Percentiles rank a stretch among this genome's conserved stretches.
Evolutionary conservation across 1,140 invertebrate genomes (phyloP).

Genomic region (Drosophila rhopaloa): DNA sequence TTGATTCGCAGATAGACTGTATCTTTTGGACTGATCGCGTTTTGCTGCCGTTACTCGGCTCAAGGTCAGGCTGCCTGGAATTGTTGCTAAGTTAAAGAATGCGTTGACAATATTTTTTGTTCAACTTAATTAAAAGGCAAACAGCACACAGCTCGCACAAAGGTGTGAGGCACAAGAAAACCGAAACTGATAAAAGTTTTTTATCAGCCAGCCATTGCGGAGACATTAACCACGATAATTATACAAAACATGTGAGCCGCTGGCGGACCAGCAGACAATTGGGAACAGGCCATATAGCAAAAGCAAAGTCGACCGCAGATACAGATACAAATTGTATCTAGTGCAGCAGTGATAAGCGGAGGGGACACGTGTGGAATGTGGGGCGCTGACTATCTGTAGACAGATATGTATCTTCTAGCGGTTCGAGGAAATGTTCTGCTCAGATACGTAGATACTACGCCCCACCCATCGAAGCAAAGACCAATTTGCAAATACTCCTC

Average conservation of each 20-base stretch:
- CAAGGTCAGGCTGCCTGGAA: constrained; percentile 55
- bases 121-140: constrained; percentile 82
- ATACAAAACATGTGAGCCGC: constrained; percentile 75
- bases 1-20: constrained; percentile 48
- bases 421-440: constrained; percentile 30
- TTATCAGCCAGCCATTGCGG: constrained; percentile 54
- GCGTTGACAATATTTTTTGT: constrained; percentile 57
- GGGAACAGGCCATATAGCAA: constrained; percentile 25
- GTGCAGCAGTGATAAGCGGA: constrained; percentile 19
- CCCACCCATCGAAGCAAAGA: not conserved
- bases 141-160: constrained; percentile 53
- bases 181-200: constrained; percentile 35
- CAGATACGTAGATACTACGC: constrained; percentile 4
- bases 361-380: constrained; percentile 29
- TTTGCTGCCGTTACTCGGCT: constrained; percentile 17
- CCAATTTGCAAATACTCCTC: constrained; percentile 30
- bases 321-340: constrained; percentile 34
- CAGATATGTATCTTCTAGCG: constrained; percentile 33
- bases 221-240: constrained; percentile 81
- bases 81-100: constrained; percentile 58
- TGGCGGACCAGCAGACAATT: constrained; percentile 49
- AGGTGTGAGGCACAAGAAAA: constrained; percentile 8
- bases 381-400: constrained; percentile 28
- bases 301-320: constrained; percentile 38
- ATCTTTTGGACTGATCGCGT: constrained; percentile 39